Evolutionary conservation across 2,797 vertebrate genomes (phyloP).

Genomic region (Gymnothorax javanicus): DNA sequence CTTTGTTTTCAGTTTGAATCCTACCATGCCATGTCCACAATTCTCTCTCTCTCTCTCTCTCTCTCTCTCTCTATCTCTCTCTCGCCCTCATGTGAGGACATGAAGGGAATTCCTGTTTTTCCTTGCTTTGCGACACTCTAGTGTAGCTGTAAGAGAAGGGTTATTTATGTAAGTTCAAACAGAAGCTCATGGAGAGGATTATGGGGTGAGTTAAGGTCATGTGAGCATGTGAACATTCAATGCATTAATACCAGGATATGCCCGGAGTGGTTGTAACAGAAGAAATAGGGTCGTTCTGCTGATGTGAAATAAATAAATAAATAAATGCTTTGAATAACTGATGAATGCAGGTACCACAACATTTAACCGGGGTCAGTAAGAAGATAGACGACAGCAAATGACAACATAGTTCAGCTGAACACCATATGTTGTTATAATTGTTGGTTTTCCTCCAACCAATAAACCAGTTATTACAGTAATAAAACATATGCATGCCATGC

Average conservation of each 20-base stretch:
- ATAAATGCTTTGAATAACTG: no score
- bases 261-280: not conserved
- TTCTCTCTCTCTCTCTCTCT: slow-evolving; percentile 17
- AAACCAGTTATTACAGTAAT: not conserved
- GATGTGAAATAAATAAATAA: no score
- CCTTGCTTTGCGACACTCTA: not conserved
- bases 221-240: not conserved
- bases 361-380: not conserved
- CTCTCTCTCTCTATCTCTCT: slow-evolving; percentile 17
- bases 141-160: not conserved
- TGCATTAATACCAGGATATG: not conserved
- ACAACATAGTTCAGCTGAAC: not conserved
- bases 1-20: slow-evolving; percentile 19
- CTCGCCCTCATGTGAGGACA: not conserved
- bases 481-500: not conserved
- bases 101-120: slow-evolving; percentile 9
- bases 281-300: not conserved
- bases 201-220: not conserved
- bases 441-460: slow-evolving; percentile 12
- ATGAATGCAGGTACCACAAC: not conserved
- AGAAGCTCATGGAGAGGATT: not conserved
- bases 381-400: not conserved
- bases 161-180: slow-evolving; percentile 1
- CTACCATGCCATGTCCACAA: slow-evolving; percentile 7
- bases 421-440: not conserved